phyloP scores from a whole-genome alignment of 2,113 vertebrate species.

The Rafetus swinhoei region DNA sequence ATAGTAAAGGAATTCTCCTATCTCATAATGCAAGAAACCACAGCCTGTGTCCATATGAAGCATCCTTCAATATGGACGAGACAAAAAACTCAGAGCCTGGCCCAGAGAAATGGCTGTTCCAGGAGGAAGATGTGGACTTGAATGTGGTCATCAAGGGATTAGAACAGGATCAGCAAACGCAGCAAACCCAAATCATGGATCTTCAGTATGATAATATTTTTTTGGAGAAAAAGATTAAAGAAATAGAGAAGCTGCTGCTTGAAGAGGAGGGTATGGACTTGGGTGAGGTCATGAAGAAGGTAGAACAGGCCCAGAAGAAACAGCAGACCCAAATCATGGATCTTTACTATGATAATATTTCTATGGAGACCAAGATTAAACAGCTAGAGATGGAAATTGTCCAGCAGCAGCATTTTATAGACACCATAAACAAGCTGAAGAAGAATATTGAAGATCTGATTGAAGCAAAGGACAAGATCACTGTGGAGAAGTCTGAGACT shows the following conservation, averaged over 20 bases:
- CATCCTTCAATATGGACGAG: not conserved
- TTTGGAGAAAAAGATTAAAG: conserved; percentile 42
- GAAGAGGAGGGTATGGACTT: conserved; percentile 20
- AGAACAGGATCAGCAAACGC: conserved; percentile 27
- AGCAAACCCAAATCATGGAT: conserved; percentile 43
- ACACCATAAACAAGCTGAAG: conserved; percentile 44
- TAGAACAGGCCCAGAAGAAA: conserved; percentile 29
- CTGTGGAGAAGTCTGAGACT: conserved; percentile 42
- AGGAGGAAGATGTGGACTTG: conserved; percentile 25
- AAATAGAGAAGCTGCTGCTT: conserved; percentile 10
- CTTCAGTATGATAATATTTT: conserved; percentile 5
- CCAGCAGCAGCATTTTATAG: conserved; percentile 13
- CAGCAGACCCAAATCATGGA: conserved; percentile 42
- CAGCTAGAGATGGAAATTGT: conserved; percentile 20
- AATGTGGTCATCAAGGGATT: conserved; percentile 30
- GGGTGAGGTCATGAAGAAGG: conserved; percentile 17
- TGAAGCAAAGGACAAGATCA: conserved; percentile 55
- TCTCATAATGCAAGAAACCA: not conserved
- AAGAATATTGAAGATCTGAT: conserved; percentile 30
- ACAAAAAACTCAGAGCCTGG: not conserved
- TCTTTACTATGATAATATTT: conserved; percentile 27
- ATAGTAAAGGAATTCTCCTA: not conserved
- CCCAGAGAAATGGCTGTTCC: not conserved
- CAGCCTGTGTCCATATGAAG: not conserved
- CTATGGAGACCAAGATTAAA: conserved; percentile 42